Evolutionary conservation across 2,888 invertebrate genomes (phyloP).

Genomic region (Mythimna lalbum): DNA sequence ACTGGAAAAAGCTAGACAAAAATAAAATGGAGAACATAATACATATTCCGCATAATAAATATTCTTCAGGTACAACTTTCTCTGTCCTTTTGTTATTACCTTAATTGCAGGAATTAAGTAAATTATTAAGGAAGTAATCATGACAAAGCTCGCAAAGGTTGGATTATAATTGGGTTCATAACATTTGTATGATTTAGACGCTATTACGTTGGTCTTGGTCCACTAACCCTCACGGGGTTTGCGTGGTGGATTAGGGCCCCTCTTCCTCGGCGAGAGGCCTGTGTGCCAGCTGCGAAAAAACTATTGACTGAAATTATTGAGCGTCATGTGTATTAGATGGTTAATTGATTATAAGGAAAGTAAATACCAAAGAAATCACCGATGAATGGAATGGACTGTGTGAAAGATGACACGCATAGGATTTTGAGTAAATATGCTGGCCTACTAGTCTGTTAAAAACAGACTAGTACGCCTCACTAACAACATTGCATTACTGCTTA

Average conservation of each 20-base stretch:
- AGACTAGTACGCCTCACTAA: too few relatives aligned
- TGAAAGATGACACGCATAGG: too few relatives aligned
- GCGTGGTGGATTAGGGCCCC: not conserved
- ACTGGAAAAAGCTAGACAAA: not conserved
- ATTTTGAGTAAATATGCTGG: too few relatives aligned
- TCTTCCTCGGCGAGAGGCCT: too few relatives aligned
- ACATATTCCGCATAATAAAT: conserved; percentile 2
- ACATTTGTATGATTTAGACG: conserved; percentile 30
- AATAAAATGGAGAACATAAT: not conserved
- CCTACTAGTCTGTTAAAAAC: too few relatives aligned
- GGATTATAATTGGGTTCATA: conserved; percentile 40
- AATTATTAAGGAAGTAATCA: conserved; percentile 35
- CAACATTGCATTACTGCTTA: too few relatives aligned
- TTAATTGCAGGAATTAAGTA: conserved; percentile 20
- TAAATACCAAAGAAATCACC: not conserved
- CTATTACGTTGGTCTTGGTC: conserved; percentile 6
- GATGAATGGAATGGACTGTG: too few relatives aligned
- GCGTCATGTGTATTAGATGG: too few relatives aligned
- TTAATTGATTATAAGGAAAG: too few relatives aligned
- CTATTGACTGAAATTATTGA: too few relatives aligned
- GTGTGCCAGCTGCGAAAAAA: too few relatives aligned
- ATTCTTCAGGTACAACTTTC: conserved; percentile 13
- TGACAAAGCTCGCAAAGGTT: conserved; percentile 28
- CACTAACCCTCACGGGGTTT: not conserved
- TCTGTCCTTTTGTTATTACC: conserved; percentile 10